Conservation (phyloP, 2,797 vertebrate species). For the Betta splendens region DNA sequence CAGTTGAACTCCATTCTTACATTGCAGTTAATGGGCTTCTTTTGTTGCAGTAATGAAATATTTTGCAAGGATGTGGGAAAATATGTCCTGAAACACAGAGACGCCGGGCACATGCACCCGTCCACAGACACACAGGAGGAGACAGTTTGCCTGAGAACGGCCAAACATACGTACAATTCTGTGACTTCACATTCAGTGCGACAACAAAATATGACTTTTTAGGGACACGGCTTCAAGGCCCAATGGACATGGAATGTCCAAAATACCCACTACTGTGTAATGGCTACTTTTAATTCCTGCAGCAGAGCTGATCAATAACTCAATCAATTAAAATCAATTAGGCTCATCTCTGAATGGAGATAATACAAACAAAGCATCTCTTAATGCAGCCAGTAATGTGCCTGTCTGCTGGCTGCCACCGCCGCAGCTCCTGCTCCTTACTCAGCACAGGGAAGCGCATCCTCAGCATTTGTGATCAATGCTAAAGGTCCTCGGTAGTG, state of each 20-base stretch:
- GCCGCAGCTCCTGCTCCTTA: slow-evolving; percentile 71
- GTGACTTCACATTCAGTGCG: slow-evolving; percentile 48
- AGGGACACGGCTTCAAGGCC: slow-evolving; percentile 35
- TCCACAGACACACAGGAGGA: slow-evolving; percentile 45
- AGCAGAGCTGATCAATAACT: slow-evolving; percentile 78
- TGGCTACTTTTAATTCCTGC: slow-evolving; percentile 74
- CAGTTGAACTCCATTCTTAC: slow-evolving; percentile 79
- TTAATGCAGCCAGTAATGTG: slow-evolving; percentile 81
- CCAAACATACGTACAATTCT: slow-evolving; percentile 36
- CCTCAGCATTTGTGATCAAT: slow-evolving; percentile 58
- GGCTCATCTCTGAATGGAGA: slow-evolving; percentile 73
- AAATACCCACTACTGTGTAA: slow-evolving; percentile 40
- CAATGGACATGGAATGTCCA: slow-evolving; percentile 25
- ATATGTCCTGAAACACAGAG: slow-evolving; percentile 71
- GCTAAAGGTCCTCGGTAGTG: slow-evolving; percentile 32
- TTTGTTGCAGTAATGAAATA: slow-evolving; percentile 87
- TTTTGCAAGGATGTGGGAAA: slow-evolving; percentile 73
- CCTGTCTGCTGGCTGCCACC: slow-evolving; percentile 72
- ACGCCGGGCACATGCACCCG: slow-evolving; percentile 47
- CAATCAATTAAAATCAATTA: slow-evolving; percentile 85
- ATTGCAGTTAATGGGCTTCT: slow-evolving; percentile 84
- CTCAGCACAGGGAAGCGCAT: slow-evolving; percentile 70
- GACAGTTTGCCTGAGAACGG: slow-evolving; percentile 23
- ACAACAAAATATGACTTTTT: slow-evolving; percentile 36
- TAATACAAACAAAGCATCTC: slow-evolving; percentile 79